phyloP scores from a whole-genome alignment of 2,888 invertebrate genomes.

The Halictus quadricinctus region DNA sequence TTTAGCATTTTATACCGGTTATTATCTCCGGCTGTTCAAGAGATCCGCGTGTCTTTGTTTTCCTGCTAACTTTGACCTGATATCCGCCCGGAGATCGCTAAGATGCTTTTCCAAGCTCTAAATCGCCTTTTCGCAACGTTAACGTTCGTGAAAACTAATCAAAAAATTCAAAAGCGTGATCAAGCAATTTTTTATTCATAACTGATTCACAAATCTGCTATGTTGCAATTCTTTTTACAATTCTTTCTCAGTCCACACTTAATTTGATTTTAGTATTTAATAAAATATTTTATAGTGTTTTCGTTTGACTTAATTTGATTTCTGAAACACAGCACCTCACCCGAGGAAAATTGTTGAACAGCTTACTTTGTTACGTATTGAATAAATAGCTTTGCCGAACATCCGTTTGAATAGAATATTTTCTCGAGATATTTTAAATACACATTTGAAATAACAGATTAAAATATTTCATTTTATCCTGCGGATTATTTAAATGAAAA shows the following conservation, averaged over 20 bases:
- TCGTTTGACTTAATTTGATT: not conserved
- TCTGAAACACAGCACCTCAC: not conserved
- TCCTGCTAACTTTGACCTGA: not conserved
- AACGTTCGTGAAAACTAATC: not conserved
- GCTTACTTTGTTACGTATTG: not conserved
- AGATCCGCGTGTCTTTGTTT: not conserved
- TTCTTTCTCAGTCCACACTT: too few relatives aligned
- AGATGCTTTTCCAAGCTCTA: not conserved
- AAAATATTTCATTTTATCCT: not conserved
- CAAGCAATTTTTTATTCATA: too few relatives aligned
- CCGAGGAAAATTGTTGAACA: not conserved
- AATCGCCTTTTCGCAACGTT: not conserved
- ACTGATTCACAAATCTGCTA: too few relatives aligned
- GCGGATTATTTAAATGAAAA: not conserved
- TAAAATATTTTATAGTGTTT: not conserved
- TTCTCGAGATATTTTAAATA: not conserved
- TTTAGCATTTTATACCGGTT: constrained; percentile 30
- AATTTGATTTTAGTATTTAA: too few relatives aligned
- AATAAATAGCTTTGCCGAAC: not conserved
- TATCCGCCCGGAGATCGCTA: not conserved
- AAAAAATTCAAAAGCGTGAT: not conserved
- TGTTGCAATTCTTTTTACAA: too few relatives aligned
- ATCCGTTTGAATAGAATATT: not conserved
- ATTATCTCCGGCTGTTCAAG: constrained; percentile 17
- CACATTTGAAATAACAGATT: not conserved